These are phyloP conservation scores for Xanthorhoe spadicearia DNA, from an alignment of 2,888 invertebrate genomes.

Conservation along the genomic window DNA sequence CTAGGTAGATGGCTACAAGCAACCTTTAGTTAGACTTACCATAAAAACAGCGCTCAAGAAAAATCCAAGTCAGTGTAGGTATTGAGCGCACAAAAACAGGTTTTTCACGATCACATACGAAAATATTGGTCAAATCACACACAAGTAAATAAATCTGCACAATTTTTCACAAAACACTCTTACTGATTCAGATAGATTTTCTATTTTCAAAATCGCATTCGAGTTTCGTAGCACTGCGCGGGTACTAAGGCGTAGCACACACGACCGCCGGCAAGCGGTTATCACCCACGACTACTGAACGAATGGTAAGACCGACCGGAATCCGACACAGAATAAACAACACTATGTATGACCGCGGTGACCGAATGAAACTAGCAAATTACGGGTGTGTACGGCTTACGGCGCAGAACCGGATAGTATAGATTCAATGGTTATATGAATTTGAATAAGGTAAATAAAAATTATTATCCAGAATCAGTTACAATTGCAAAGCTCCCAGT, in stretches of 20 bases:
- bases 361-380: constrained; percentile 47
- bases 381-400: constrained; percentile 41
- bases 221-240: constrained; percentile 56
- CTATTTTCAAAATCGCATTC: constrained; percentile 48
- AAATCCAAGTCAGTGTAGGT: constrained; percentile 64
- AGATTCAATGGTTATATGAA: constrained; percentile 23
- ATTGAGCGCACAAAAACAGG: constrained; percentile 64
- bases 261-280: constrained; percentile 61
- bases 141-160: constrained; percentile 48
- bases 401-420: constrained; percentile 32
- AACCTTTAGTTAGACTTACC: constrained; percentile 66
- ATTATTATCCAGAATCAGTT: constrained; percentile 33
- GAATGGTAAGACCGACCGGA: constrained; percentile 64
- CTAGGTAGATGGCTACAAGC: constrained; percentile 27
- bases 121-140: constrained; percentile 50
- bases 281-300: constrained; percentile 72
- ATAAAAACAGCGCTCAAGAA: constrained; percentile 69
- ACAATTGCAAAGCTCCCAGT: constrained; percentile 38
- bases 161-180: constrained; percentile 36
- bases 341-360: constrained; percentile 31
- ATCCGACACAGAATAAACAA: constrained; percentile 41
- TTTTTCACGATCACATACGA: constrained; percentile 67
- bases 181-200: constrained; percentile 48
- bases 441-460: constrained; percentile 39
- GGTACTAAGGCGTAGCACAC: constrained; percentile 54